These are phyloP conservation scores for Chalcosyrphus nemorum DNA, from an alignment of 2,888 invertebrate species.

Conservation along the genomic window DNA sequence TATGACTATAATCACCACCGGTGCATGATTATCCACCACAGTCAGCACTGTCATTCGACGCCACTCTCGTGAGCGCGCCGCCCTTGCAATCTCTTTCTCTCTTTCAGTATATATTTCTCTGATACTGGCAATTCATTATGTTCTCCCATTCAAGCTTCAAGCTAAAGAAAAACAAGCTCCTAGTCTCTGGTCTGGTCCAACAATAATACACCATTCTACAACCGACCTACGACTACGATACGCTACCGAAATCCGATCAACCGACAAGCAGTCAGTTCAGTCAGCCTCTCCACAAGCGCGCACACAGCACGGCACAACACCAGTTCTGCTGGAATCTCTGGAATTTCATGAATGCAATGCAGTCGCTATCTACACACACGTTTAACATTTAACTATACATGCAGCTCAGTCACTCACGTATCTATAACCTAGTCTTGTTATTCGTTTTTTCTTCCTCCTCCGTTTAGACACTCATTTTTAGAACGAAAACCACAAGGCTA, in stretches of 20 bases:
- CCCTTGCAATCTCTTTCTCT: slow-evolving; percentile 47
- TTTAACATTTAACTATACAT: slow-evolving; percentile 4
- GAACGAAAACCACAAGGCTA: slow-evolving; percentile 34
- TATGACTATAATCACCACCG: slow-evolving; percentile 66
- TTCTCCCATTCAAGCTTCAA: slow-evolving; percentile 56
- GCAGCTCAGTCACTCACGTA: slow-evolving; percentile 51
- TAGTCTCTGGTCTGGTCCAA: slow-evolving; percentile 9
- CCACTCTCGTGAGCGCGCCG: slow-evolving; percentile 35
- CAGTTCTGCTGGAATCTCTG: slow-evolving; percentile 61
- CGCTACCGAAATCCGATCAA: slow-evolving; percentile 63
- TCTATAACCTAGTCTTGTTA: slow-evolving; percentile 60
- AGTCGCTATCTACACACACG: slow-evolving; percentile 28
- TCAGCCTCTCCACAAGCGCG: slow-evolving; percentile 22
- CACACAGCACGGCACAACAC: slow-evolving; percentile 11
- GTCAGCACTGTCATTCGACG: slow-evolving; percentile 54
- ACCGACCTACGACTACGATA: slow-evolving; percentile 73
- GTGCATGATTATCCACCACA: slow-evolving; percentile 68
- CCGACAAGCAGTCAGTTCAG: slow-evolving; percentile 43
- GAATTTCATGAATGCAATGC: slow-evolving; percentile 72
- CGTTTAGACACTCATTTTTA: slow-evolving; percentile 13
- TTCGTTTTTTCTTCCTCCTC: slow-evolving; percentile 46
- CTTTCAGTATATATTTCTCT: slow-evolving; percentile 27
- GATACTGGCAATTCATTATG: slow-evolving; percentile 55
- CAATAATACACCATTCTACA: slow-evolving; percentile 63
- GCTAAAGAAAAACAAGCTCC: slow-evolving; percentile 18